Percentiles rank a stretch among this genome's conserved stretches.
Conservation (phyloP, 2,113 vertebrate species). For the Heterochromis multidens region DNA sequence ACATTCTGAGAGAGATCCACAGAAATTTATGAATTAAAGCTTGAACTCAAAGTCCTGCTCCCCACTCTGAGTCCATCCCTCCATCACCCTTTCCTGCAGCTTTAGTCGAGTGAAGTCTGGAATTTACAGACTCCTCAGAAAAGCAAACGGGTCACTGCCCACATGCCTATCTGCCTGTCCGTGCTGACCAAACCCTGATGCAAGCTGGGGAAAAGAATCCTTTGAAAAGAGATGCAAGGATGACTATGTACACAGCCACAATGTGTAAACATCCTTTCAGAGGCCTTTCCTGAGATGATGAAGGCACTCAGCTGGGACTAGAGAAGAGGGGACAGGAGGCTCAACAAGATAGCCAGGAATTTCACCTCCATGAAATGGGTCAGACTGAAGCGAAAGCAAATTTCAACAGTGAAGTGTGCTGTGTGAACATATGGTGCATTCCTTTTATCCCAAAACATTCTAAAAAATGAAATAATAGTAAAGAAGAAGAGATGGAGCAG, state of each 20-base stretch:
- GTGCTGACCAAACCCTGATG: slow-evolving; percentile 12
- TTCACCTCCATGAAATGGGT: slow-evolving; percentile 56
- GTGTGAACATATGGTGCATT: slow-evolving; percentile 21
- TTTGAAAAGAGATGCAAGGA: slow-evolving; percentile 38
- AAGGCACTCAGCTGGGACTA: slow-evolving; percentile 52
- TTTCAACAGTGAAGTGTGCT: background rate
- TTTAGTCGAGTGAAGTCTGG: slow-evolving; percentile 49
- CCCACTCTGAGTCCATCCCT: slow-evolving; percentile 1
- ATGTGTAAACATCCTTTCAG: slow-evolving; percentile 63
- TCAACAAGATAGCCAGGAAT: slow-evolving; percentile 35
- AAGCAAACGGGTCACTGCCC: slow-evolving; percentile 53
- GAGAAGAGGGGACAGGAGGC: slow-evolving; percentile 2
- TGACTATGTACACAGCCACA: slow-evolving; percentile 33
- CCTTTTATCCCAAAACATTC: slow-evolving; percentile 23
- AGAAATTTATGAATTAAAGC: slow-evolving; percentile 65
- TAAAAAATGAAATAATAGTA: slow-evolving; percentile 7
- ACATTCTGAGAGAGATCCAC: slow-evolving; percentile 33
- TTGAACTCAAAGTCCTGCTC: slow-evolving; percentile 38
- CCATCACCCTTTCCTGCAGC: slow-evolving; percentile 21
- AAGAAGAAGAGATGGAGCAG: background rate
- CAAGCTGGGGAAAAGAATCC: slow-evolving; percentile 39
- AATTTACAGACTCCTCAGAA: slow-evolving; percentile 48
- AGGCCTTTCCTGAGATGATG: slow-evolving; percentile 45
- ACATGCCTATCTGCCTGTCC: slow-evolving; percentile 37
- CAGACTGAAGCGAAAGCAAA: slow-evolving; percentile 45